Evolutionary conservation across 2,888 invertebrate genomes (phyloP).

Genomic region (Geotrupes spiniger): DNA sequence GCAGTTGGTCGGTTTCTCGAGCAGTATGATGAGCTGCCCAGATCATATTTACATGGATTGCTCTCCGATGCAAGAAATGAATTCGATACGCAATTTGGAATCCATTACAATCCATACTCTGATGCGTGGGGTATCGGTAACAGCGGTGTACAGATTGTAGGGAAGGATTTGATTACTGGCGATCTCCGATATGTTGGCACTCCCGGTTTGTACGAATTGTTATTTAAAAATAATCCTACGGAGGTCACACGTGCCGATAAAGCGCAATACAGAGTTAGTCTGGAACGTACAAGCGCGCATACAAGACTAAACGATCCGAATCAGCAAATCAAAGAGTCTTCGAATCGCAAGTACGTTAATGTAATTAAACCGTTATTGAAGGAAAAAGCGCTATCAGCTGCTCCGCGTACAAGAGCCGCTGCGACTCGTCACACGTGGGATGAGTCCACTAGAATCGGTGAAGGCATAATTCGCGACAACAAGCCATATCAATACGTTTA

Average conservation of each 20-base stretch:
- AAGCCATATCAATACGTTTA: conserved; percentile 9
- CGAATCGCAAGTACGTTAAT: conserved; percentile 9
- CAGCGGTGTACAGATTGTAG: conserved; percentile 5
- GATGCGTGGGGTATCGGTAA: conserved; percentile 10
- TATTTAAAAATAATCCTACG: conserved; percentile 20
- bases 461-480: conserved; percentile 2
- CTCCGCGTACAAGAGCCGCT: too few relatives aligned
- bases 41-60: background rate
- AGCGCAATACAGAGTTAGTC: conserved; percentile 16
- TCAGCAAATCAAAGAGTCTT: conserved; percentile 12
- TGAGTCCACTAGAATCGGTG: background rate
- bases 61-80: background rate
- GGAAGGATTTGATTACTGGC: conserved; percentile 10
- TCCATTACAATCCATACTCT: background rate
- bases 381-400: too few relatives aligned
- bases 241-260: conserved; percentile 8
- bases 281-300: conserved; percentile 9
- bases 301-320: conserved; percentile 8
- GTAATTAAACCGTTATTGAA: conserved; percentile 15
- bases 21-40: background rate
- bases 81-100: conserved; percentile 3
- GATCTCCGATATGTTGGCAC: conserved; percentile 12
- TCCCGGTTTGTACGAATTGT: conserved; percentile 20
- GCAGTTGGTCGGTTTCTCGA: too few relatives aligned
- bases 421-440: too few relatives aligned